These are phyloP conservation scores for Watersipora subatra DNA, from an alignment of 1,140 invertebrate species.

Conservation along the genomic window DNA sequence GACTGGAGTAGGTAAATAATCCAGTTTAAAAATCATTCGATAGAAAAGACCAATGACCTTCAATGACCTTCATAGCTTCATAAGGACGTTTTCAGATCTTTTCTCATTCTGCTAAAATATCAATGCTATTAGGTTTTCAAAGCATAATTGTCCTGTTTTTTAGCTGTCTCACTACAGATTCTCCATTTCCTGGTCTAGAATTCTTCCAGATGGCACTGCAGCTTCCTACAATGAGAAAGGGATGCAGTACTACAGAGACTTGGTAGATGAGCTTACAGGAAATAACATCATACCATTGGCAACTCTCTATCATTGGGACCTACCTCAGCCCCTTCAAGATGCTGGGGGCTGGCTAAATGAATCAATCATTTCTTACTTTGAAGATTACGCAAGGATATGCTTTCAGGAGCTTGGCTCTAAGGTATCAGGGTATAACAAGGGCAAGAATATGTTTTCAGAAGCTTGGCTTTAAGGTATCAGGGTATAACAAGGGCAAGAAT, in stretches of 20 bases:
- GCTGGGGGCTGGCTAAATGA: constrained; percentile 42
- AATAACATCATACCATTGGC: constrained; percentile 51
- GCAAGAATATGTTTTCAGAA: no score
- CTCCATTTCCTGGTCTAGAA: constrained; percentile 55
- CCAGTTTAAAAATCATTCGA: no score
- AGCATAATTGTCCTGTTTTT: no score
- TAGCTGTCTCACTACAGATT: constrained; percentile 47
- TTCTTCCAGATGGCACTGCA: constrained; percentile 50
- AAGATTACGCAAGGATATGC: constrained; percentile 27
- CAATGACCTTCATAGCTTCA: no score
- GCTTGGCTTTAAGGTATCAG: no score
- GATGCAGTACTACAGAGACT: constrained; percentile 51
- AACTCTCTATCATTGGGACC: constrained; percentile 39
- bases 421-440: no score
- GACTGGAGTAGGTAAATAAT: no score
- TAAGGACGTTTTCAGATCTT: neutral
- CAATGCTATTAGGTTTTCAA: no score
- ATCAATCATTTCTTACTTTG: constrained; percentile 41
- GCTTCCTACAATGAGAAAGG: constrained; percentile 46
- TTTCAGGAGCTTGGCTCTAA: constrained; percentile 25
- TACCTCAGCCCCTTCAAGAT: constrained; percentile 25
- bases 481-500: no score
- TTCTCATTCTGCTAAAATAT: no score
- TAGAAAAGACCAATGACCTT: no score
- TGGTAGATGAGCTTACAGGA: constrained; percentile 48